Conservation (phyloP, 2,888 invertebrate species). For the Ophion obscuratus region DNA sequence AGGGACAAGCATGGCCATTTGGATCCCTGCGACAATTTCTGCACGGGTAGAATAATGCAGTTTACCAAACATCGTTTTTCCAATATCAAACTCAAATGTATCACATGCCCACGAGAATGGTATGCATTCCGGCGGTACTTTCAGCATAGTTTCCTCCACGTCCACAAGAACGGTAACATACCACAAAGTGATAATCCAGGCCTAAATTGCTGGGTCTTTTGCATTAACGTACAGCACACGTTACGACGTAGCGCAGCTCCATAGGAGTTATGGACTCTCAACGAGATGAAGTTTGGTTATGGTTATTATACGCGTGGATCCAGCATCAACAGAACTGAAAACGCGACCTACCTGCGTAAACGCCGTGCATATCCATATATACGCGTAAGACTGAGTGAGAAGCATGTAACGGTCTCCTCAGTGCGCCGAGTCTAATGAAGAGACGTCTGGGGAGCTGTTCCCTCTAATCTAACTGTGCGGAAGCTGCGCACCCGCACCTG, state of each 20-base stretch:
- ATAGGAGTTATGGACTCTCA: conserved; percentile 36
- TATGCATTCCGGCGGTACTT: not conserved
- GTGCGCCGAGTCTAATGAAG: conserved; percentile 78
- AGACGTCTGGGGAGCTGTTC: conserved; percentile 81
- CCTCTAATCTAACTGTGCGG: conserved; percentile 80
- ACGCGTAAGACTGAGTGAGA: conserved; percentile 56
- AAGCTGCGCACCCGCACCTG: conserved; percentile 67
- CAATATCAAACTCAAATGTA: not conserved
- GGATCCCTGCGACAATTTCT: too few species aligned
- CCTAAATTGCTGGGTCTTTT: conserved; percentile 25
- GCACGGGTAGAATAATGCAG: not conserved
- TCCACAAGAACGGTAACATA: not conserved
- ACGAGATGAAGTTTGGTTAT: conserved; percentile 58
- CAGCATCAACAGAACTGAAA: conserved; percentile 63
- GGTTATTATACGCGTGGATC: conserved; percentile 58
- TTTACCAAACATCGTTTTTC: not conserved
- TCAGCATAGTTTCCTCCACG: not conserved
- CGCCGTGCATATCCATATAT: not conserved
- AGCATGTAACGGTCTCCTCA: conserved; percentile 73
- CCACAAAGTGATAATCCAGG: conserved; percentile 4
- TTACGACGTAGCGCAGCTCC: not conserved
- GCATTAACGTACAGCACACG: not conserved
- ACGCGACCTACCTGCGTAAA: conserved; percentile 9
- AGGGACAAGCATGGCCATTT: too few species aligned
- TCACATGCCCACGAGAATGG: not conserved